phyloP scores from a whole-genome alignment of 2,113 vertebrate species.

The Indicator maculatus region DNA sequence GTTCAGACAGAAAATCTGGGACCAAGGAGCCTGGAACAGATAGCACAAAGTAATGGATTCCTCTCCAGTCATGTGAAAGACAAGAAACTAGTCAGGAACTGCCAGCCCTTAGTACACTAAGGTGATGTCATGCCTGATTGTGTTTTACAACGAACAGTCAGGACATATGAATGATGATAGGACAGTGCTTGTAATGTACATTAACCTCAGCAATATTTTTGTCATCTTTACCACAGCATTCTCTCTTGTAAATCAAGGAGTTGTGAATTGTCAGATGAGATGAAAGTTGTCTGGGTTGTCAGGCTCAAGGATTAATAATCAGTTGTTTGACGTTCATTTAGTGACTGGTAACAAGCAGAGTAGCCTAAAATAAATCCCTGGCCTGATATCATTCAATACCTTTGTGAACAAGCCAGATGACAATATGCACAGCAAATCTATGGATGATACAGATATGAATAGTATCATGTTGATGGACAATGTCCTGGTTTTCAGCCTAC shows the following conservation, averaged over 20 bases:
- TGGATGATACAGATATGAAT: neutral
- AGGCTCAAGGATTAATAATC: neutral
- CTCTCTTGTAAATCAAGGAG: neutral
- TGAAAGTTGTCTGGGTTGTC: neutral
- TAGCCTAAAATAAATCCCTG: neutral
- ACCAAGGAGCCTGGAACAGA: neutral
- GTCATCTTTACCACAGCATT: neutral
- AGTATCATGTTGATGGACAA: fast-evolving
- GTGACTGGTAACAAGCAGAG: neutral
- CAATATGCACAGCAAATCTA: neutral
- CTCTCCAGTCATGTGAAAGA: neutral
- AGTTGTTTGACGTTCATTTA: neutral
- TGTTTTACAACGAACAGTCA: neutral
- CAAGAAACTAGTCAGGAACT: neutral
- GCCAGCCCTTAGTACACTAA: neutral
- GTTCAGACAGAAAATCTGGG: neutral
- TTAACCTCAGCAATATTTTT: neutral
- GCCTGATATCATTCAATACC: neutral
- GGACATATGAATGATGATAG: no score
- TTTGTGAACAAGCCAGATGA: neutral
- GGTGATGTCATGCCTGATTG: neutral
- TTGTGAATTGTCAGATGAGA: neutral
- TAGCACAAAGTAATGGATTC: neutral
- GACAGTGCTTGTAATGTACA: neutral
- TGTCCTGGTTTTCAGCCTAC: fast-evolving